Evolutionary conservation across 2,888 invertebrate genomes (phyloP).

Genomic region (Phrixothrix hirtus): DNA sequence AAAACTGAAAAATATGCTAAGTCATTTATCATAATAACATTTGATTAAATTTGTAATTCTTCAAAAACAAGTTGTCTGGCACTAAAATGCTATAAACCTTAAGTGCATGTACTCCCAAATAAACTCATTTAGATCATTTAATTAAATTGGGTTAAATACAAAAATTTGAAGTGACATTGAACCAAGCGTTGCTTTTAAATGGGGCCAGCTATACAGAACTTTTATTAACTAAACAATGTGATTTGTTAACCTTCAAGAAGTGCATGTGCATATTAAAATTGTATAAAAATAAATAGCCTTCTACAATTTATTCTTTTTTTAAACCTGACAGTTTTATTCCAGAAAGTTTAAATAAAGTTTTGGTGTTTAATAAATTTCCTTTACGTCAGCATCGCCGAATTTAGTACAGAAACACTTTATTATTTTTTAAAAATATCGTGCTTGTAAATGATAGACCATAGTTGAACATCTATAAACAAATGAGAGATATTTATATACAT

Average conservation of each 20-base stretch:
- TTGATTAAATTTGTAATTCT: neutral
- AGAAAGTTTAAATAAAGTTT: neutral
- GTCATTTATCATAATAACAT: conserved; percentile 38
- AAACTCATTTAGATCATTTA: neutral
- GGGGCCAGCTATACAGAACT: neutral
- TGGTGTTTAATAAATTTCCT: no score
- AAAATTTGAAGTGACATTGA: neutral
- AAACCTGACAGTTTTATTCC: neutral
- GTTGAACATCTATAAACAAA: no score
- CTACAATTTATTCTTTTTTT: neutral
- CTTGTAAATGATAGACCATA: no score
- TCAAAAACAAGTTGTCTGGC: neutral
- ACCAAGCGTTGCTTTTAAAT: neutral
- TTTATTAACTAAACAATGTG: neutral
- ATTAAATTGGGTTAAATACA: neutral
- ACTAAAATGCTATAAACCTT: neutral
- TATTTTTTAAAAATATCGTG: no score
- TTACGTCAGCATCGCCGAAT: no score
- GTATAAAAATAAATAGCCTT: neutral
- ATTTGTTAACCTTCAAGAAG: neutral
- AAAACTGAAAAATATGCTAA: conserved; percentile 35
- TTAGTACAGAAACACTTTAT: no score
- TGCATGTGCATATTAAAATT: neutral
- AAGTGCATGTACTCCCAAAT: neutral
- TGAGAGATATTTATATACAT: no score